Evolutionary conservation across 1,140 invertebrate species (phyloP).

Genomic region (Drosophila sturtevanti): DNA sequence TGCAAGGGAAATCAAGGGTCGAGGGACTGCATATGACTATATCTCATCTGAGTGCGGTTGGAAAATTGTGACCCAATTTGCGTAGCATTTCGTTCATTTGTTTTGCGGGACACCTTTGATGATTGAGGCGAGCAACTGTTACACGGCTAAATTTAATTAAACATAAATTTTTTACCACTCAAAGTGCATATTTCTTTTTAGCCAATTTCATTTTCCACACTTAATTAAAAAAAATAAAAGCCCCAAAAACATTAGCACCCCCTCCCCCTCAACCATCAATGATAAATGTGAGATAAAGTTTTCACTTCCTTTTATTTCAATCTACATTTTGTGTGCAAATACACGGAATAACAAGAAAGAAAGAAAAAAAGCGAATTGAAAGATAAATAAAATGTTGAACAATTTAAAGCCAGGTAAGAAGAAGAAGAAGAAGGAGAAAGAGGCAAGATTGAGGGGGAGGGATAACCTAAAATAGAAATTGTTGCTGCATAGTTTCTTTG

Average conservation of each 20-base stretch:
- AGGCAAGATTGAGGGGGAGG: not conserved
- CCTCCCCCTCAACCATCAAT: too few relatives aligned
- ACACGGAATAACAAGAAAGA: not conserved
- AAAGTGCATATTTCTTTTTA: slow-evolving; percentile 19
- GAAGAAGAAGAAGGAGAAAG: too few relatives aligned
- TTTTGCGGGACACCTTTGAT: slow-evolving; percentile 52
- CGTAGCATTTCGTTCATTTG: slow-evolving; percentile 54
- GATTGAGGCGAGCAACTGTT: slow-evolving; percentile 56
- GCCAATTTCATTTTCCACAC: slow-evolving; percentile 3
- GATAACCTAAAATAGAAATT: slow-evolving; percentile 1
- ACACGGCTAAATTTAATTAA: slow-evolving; percentile 62
- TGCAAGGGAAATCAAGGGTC: too few relatives aligned
- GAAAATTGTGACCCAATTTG: slow-evolving; percentile 60
- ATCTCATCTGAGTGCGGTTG: slow-evolving; percentile 35
- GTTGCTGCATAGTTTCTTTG: not conserved
- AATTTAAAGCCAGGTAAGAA: not conserved
- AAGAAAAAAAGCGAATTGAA: slow-evolving; percentile 1
- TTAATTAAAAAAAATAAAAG: slow-evolving; percentile 38
- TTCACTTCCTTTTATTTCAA: not conserved
- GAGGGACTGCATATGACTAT: slow-evolving; percentile 31
- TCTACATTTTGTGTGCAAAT: slow-evolving; percentile 9
- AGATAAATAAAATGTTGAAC: slow-evolving; percentile 12
- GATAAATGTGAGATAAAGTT: not conserved
- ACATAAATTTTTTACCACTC: slow-evolving; percentile 51
- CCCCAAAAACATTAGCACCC: not conserved